Evolutionary conservation across 2,888 invertebrate species (phyloP).

Genomic region (Lepidochitona cinerea): DNA sequence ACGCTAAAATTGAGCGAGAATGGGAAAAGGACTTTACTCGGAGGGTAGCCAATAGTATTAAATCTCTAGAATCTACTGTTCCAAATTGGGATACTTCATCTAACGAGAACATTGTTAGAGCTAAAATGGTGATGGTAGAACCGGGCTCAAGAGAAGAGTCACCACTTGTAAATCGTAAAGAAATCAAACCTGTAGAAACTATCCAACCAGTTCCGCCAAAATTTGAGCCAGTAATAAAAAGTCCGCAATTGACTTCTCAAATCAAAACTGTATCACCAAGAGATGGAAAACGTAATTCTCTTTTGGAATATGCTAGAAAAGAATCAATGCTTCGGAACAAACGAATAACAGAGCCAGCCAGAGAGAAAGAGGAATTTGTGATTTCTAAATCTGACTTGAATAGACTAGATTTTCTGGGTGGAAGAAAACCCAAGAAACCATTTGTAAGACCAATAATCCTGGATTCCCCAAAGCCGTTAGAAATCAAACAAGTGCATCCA

Average conservation of each 20-base stretch:
- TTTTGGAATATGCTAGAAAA: neutral
- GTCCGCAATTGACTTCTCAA: neutral
- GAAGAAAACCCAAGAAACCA: neutral
- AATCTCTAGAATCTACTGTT: constrained; percentile 29
- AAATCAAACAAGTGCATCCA: neutral
- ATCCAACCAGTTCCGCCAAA: neutral
- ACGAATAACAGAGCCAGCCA: neutral
- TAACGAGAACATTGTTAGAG: neutral
- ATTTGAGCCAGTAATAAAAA: neutral
- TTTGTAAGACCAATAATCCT: neutral
- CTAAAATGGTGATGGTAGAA: constrained; percentile 4
- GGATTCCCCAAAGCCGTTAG: neutral
- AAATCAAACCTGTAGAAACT: neutral
- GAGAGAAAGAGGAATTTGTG: constrained; percentile 55
- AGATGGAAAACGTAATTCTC: neutral
- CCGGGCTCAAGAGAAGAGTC: neutral
- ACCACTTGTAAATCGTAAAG: neutral
- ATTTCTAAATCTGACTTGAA: constrained; percentile 52
- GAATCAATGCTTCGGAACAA: neutral
- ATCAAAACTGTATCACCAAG: neutral
- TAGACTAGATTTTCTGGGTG: constrained; percentile 16
- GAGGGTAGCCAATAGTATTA: neutral
- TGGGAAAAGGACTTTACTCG: neutral
- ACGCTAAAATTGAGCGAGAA: neutral
- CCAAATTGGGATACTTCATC: constrained; percentile 21